Base-by-base conservation (phyloP, 1,140 invertebrate species). In the Drosophila equinoxialis region DNA sequence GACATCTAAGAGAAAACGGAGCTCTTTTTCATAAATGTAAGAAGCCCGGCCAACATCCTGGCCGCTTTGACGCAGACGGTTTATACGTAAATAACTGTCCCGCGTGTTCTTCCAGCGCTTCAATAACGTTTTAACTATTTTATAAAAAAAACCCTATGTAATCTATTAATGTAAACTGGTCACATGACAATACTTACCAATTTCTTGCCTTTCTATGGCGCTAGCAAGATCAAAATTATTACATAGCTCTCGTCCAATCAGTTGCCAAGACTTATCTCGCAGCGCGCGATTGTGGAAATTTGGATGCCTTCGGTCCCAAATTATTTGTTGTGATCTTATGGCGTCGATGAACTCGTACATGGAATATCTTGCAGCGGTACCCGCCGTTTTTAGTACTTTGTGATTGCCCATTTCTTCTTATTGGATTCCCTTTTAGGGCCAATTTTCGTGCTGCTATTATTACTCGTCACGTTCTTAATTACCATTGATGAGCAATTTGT, bases 281-380 rank as follows among this genome's bases (percentile, higher is more conserved):
- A 89, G 13, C 5, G 90, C 85, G 2, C 85, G 78, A 17, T 85
- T 86, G 35, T 90, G 77, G 6, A 90, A 90, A 61, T 85, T 79
- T 3, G 77, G 59, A 14, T 90, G 85, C 3, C 80, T 63, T 4
- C 85, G 64, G 37, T 90, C 72, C 85, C 85, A 90, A 20, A 90
- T 79, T 6, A 90, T 76, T 6, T 63, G 41, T 17, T 75, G 81
- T 35, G 79, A 78, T 39, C 74, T 74, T 1, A 90, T 71, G 3
- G 85, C 85, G n/a, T 90, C 81, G 45, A 90, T 90, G 3, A 90
- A 90, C 42, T 90, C 85, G 33, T 90, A 90, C 85, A 90, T 90
- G 3, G 85, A 90, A 13, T 90, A 90, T 0, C 86, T 66, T 3
- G 77, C n/a, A 45, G 80, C 90, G 10, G 30, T 63, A 20, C 86